Percentiles rank a stretch among this genome's conserved stretches.
Evolutionary conservation across 2,888 invertebrate species (phyloP).

Genomic region (Sphaeridia pumilis): DNA sequence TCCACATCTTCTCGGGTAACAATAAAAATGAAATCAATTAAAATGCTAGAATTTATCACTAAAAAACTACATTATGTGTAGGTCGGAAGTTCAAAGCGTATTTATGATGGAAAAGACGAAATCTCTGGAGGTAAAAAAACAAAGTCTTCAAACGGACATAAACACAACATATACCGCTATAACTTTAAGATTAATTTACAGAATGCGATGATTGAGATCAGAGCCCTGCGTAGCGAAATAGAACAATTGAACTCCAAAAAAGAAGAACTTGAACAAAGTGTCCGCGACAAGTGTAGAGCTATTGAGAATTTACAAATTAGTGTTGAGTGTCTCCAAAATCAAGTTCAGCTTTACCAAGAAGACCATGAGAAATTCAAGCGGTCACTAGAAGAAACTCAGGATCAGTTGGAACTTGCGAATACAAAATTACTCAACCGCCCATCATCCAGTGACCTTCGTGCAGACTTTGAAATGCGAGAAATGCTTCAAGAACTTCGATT

Average conservation of each 20-base stretch:
- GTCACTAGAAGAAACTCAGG: constrained; percentile 27
- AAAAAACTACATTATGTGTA: constrained; percentile 5
- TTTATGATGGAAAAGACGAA: constrained; percentile 30
- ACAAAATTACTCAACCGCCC: constrained; percentile 6
- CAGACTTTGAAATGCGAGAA: constrained; percentile 24
- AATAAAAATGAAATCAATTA: not conserved
- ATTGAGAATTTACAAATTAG: constrained; percentile 26
- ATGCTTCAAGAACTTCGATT: constrained; percentile 25
- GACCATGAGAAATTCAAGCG: constrained; percentile 30
- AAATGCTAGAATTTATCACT: not conserved
- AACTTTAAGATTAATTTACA: not conserved
- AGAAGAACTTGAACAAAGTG: constrained; percentile 11
- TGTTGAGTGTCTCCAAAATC: constrained; percentile 20
- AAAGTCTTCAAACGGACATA: not conserved
- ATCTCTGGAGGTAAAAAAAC: constrained; percentile 21
- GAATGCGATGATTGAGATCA: constrained; percentile 15
- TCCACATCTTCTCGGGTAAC: constrained; percentile 32
- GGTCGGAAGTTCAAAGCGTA: constrained; percentile 34
- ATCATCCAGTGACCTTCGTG: constrained; percentile 6
- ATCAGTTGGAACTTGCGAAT: constrained; percentile 20
- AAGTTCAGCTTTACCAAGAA: constrained; percentile 20
- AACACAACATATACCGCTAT: not conserved
- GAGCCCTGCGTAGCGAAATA: constrained; percentile 21
- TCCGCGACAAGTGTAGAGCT: constrained; percentile 15
- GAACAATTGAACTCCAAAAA: constrained; percentile 21